Evolutionary conservation across 2,797 vertebrate species (phyloP).

Genomic region (Chaetodon trifasciatus): DNA sequence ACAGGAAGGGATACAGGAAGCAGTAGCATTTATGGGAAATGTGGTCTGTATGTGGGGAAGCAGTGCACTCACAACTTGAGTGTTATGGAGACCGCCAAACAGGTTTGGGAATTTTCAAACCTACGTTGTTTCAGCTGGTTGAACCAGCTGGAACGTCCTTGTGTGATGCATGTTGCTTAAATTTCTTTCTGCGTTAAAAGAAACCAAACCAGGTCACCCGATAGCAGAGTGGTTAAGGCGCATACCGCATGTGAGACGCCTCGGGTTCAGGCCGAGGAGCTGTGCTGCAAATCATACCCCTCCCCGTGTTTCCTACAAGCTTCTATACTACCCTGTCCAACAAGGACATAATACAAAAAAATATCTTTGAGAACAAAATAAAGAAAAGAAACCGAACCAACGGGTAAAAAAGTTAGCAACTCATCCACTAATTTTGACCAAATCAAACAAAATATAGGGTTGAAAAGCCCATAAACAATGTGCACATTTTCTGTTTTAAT

Average conservation of each 20-base stretch:
- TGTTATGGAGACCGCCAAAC: neutral
- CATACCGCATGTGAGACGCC: no score
- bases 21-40: constrained; percentile 13
- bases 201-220: neutral
- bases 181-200: neutral
- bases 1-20: neutral
- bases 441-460: neutral
- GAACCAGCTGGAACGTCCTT: neutral
- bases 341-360: no score
- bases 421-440: neutral
- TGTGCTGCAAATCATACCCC: neutral
- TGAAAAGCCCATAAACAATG: neutral
- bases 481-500: neutral
- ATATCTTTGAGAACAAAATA: no score
- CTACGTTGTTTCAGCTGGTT: neutral
- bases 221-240: neutral
- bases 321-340: neutral
- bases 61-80: neutral
- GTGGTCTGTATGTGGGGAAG: neutral
- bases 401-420: neutral
- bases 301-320: neutral
- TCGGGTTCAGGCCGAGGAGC: neutral
- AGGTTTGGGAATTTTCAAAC: neutral
- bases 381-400: no score
- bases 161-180: neutral